Evolutionary conservation across 2,888 invertebrate genomes (phyloP).

Genomic region (Cacoxenus indagator): DNA sequence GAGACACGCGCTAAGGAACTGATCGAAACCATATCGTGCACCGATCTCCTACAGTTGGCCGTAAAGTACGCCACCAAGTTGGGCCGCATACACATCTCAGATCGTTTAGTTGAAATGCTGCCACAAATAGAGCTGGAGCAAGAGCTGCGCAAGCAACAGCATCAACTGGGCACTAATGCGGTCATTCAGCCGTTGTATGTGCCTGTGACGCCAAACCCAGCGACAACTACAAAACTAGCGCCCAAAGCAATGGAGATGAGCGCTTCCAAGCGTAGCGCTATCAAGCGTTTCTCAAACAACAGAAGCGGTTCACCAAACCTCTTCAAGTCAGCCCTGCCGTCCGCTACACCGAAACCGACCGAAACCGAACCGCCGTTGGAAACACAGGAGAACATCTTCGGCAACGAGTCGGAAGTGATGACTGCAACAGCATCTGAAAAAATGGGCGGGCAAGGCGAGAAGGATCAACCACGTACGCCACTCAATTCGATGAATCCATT

Average conservation of each 20-base stretch:
- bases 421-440: slow-evolving; percentile 15
- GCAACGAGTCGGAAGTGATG: slow-evolving; percentile 33
- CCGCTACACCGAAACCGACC: slow-evolving; percentile 24
- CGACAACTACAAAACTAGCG: slow-evolving; percentile 44
- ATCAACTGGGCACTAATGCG: slow-evolving; percentile 38
- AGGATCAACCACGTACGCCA: slow-evolving; percentile 55
- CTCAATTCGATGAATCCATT: slow-evolving; percentile 60
- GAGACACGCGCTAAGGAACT: slow-evolving; percentile 90
- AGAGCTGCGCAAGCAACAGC: slow-evolving; percentile 59
- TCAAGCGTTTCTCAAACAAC: slow-evolving; percentile 71
- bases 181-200: slow-evolving; percentile 48
- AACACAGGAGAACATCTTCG: slow-evolving; percentile 55
- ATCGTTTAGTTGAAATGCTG: slow-evolving; percentile 79
- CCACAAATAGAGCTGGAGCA: slow-evolving; percentile 68
- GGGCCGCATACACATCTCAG: slow-evolving; percentile 83
- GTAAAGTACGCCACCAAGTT: slow-evolving; percentile 89
- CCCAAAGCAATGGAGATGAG: slow-evolving; percentile 66
- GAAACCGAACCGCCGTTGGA: slow-evolving; percentile 37
- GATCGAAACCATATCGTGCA: slow-evolving; percentile 84
- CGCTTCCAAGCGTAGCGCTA: slow-evolving; percentile 71
- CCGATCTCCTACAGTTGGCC: slow-evolving; percentile 83
- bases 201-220: slow-evolving; percentile 40
- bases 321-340: slow-evolving; percentile 54
- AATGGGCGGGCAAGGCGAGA: background rate
- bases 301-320: slow-evolving; percentile 41